Base-by-base conservation (phyloP, 2,888 invertebrate species). In the Agrotis exclamationis region DNA sequence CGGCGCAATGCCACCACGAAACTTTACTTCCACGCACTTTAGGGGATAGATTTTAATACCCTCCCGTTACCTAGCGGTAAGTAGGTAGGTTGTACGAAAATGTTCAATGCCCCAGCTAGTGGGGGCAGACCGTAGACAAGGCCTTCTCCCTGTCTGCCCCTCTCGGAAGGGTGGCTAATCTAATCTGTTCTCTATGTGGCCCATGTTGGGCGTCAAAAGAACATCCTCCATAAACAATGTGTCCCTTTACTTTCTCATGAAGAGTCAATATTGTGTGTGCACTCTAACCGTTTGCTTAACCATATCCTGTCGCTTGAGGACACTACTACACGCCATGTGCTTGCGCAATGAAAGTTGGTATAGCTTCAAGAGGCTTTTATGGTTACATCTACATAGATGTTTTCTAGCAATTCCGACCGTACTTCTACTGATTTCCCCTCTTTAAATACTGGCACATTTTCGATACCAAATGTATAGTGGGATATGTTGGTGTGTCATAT, bases 261-360 rank as follows among this genome's bases (percentile, higher is more conserved):
- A 56, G 22, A 54, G 66, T 77, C 72, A 87, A 87, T 86, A 86
- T 89, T 88, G 80, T 78, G 57, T 81, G 65, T 70, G 65, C 82
- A 83, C 85, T 86, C 76, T 59, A 79, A 67, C 48, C 50, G 74
- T 80, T 79, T 85, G 83, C 78, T 74, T 80, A 68, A 45, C 69
- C 80, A 80, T 78, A 83, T 86, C 81, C 83, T 83, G 69, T 69
- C 62, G 22, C 54, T 80, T 85, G 85, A 89, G 87, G 87, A 87
- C 86, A 85, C 86, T 86, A 56, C 75, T 74, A 82, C 84, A 84
- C 84, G 80, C 79, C 82, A 76, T 85, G 86, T 77, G 80, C 77
- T 88, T 89, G 84, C 84, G 84, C 86, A 88, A 87, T 64, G 47
- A 39, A 1, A 63, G 50, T 67, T 39, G 28, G 48, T 51, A 22